phyloP scores from a whole-genome alignment of 2,888 invertebrate genomes.

The Chloroclystis v-ata region DNA sequence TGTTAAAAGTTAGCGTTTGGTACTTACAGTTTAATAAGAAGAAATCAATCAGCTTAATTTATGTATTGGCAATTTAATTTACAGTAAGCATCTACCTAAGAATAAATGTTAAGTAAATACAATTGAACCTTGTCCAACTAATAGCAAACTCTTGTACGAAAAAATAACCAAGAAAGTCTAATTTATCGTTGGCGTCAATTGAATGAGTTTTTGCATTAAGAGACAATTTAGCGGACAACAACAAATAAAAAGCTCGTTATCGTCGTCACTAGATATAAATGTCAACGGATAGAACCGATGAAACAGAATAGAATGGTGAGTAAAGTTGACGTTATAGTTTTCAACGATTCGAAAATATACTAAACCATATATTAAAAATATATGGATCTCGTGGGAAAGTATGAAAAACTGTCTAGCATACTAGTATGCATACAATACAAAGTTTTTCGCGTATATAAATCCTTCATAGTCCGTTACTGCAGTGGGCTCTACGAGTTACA shows the following conservation, averaged over 20 bases:
- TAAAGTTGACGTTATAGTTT: too few relatives aligned
- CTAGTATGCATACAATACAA: conserved; percentile 7
- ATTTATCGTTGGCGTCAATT: conserved; percentile 43
- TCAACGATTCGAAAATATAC: too few relatives aligned
- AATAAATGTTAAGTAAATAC: conserved; percentile 13
- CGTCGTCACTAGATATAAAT: background rate
- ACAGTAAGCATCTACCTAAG: background rate
- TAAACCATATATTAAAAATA: too few relatives aligned
- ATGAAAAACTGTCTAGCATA: background rate
- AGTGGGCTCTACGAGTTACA: conserved; percentile 58
- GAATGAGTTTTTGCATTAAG: conserved; percentile 23
- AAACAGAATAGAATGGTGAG: background rate
- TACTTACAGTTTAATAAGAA: too few relatives aligned
- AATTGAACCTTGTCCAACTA: conserved; percentile 30
- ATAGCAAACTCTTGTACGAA: conserved; percentile 47
- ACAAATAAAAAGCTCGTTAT: conserved; percentile 18
- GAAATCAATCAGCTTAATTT: too few relatives aligned
- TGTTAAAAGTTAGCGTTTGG: too few relatives aligned
- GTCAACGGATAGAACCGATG: background rate
- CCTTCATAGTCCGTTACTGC: conserved; percentile 52
- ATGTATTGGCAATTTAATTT: too few relatives aligned
- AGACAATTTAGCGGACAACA: conserved; percentile 15
- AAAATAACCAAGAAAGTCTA: conserved; percentile 36
- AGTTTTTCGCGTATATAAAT: conserved; percentile 26
- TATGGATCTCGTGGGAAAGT: too few relatives aligned